These are phyloP conservation scores for Tridacna gigas DNA, from an alignment of 2,888 invertebrate genomes.

Conservation along the genomic window DNA sequence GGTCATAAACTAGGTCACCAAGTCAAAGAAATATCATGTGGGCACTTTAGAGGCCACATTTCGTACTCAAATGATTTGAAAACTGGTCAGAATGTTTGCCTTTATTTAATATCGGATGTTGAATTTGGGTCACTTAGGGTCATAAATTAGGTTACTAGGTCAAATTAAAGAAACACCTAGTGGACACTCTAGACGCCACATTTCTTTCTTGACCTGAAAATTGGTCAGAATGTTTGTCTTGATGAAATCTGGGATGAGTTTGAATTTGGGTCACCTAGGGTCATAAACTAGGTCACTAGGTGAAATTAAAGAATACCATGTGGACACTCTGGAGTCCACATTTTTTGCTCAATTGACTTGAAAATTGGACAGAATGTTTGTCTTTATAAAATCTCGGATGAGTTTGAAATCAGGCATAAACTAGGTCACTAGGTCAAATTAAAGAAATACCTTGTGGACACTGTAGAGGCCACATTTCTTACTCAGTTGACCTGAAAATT, in stretches of 20 bases:
- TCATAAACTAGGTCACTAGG: background rate
- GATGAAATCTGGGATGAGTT: background rate
- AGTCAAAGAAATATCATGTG: no score
- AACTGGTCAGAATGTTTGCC: no score
- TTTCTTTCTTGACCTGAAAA: no score
- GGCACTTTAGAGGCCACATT: no score
- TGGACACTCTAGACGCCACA: no score
- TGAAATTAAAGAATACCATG: background rate
- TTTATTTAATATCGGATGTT: no score
- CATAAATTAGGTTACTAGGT: no score
- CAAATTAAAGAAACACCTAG: no score
- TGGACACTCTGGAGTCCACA: background rate
- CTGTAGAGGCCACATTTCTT: background rate
- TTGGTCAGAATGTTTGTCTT: no score
- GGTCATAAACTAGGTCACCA: no score
- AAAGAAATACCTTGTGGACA: background rate
- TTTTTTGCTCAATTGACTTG: background rate
- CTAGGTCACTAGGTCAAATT: background rate
- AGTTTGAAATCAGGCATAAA: background rate
- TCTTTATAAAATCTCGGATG: background rate
- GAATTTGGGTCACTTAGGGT: no score
- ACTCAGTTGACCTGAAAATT: background rate
- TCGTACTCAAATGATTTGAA: no score
- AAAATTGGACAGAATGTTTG: background rate
- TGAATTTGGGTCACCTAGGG: background rate